Conservation (phyloP, 2,797 vertebrate species). For the Eremophila alpestris region DNA sequence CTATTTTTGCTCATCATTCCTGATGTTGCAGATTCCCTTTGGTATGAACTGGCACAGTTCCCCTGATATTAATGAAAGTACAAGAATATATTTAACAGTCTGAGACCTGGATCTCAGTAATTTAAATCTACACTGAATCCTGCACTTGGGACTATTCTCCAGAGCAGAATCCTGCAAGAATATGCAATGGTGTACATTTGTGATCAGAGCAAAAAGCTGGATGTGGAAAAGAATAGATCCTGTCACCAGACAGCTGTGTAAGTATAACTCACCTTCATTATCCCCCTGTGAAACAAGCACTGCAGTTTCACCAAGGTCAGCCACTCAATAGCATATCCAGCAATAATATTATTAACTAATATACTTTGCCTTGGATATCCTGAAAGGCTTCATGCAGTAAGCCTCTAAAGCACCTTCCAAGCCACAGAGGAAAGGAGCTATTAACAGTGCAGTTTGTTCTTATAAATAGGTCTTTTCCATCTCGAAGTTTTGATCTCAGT, state of each 20-base stretch:
- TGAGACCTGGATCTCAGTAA: neutral
- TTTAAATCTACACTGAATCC: neutral
- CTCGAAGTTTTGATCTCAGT: conserved; percentile 39
- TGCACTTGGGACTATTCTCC: neutral
- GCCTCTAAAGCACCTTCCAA: neutral
- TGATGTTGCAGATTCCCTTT: neutral
- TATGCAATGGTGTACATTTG: neutral
- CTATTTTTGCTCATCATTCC: neutral
- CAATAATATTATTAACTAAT: conserved; percentile 27
- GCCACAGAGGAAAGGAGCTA: conserved; percentile 22
- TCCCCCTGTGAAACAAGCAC: neutral
- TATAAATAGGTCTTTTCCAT: conserved; percentile 64
- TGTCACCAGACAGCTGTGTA: neutral
- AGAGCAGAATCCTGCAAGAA: neutral
- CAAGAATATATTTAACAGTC: neutral
- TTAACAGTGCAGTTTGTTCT: conserved; percentile 9
- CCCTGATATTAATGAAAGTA: neutral
- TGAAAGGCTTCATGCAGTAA: neutral
- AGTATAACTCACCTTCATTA: conserved; percentile 3
- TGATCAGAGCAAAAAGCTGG: neutral
- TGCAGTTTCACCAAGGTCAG: conserved; percentile 19
- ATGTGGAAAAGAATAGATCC: neutral
- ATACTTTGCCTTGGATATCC: neutral
- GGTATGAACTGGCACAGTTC: neutral
- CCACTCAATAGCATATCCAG: neutral